Evolutionary conservation across 1,140 invertebrate genomes (phyloP), one percentile per base, ranked within the genome.

Genomic region (Tribolium castaneum): DNA sequence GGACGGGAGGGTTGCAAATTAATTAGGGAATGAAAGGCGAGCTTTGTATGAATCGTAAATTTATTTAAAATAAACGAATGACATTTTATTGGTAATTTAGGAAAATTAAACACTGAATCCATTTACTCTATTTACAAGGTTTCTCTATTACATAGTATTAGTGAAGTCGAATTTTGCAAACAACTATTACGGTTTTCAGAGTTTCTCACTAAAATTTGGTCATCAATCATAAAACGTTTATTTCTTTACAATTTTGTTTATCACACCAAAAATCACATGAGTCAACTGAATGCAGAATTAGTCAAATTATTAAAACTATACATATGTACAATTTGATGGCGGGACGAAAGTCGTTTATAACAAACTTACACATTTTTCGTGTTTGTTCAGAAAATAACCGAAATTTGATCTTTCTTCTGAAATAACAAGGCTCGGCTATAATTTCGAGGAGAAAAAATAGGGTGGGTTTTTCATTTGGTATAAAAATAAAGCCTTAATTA

Each of bases 31-130:
- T 34, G 34, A 59, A 66, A 66, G 12, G 34, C 59, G 3, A 1
- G n/a, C 2, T 12, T 66, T 30, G 12, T 66, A 66, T 66, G 59
- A 66, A 66, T 66, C 30, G 59, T 66, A 66, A 66, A 22, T 66
- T 66, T 66, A 66, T 66, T 66, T 66, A 66, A 66, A 66, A 66
- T 66, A 66, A 66, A 66, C 45, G 12, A 66, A 66, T 66, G 25
- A 66, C 59, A 66, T 66, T 66, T 66, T 66, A 66, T 66, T 59
- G 30, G 25, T 66, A 35, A 7, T 66, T 66, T 66, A 66, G 45
- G 25, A 66, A 73, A 73, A 73, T 51, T 35, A 73, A 73, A 73
- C 71, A 73, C 19, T 73, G 49, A 73, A 54, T 73, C 71, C 71
- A 73, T 73, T 73, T 12, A 73, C 49, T 54, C 25, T 73, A 73